Evolutionary conservation across 23 tunicate genomes (phyloP).

Genomic region (Styela plicata): DNA sequence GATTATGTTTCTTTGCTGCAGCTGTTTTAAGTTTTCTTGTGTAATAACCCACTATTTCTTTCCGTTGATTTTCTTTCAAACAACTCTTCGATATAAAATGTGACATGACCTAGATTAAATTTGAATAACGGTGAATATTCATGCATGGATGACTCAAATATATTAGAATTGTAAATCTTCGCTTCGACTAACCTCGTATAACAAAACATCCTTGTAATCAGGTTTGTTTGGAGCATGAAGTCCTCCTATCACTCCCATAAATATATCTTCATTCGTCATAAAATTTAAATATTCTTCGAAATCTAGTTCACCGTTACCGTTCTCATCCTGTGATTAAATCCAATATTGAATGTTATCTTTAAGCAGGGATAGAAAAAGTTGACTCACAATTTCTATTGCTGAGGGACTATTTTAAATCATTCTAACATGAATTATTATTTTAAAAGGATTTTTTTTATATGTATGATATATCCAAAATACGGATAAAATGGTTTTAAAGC

Average conservation of each 20-base stretch:
- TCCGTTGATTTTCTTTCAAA: slow-evolving; percentile 39
- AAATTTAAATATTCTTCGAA: slow-evolving; percentile 66
- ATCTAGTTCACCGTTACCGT: slow-evolving; percentile 68
- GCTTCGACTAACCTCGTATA: slow-evolving; percentile 51
- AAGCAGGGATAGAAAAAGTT: no score
- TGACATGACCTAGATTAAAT: slow-evolving; percentile 49
- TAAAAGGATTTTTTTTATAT: no score
- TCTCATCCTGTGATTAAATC: slow-evolving; percentile 73
- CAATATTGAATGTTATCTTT: background rate
- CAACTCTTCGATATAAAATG: slow-evolving; percentile 48
- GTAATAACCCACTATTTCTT: slow-evolving; percentile 56
- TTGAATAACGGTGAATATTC: no score
- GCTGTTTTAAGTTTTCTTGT: slow-evolving; percentile 46
- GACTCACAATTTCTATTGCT: no score
- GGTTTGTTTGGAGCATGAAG: slow-evolving; percentile 38
- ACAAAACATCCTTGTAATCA: slow-evolving; percentile 43
- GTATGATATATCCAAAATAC: no score
- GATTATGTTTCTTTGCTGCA: slow-evolving; percentile 32
- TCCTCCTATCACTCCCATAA: slow-evolving; percentile 36
- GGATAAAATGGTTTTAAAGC: no score
- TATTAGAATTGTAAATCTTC: background rate
- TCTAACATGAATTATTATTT: no score
- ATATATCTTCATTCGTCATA: slow-evolving; percentile 70
- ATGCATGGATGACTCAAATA: no score
- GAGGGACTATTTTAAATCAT: no score